A percentile compares a stretch with the other conserved stretches of the same genome.
These are phyloP conservation scores for Crypturellus undulatus DNA, from an alignment of 2,113 vertebrate species.

Conservation along the genomic window DNA sequence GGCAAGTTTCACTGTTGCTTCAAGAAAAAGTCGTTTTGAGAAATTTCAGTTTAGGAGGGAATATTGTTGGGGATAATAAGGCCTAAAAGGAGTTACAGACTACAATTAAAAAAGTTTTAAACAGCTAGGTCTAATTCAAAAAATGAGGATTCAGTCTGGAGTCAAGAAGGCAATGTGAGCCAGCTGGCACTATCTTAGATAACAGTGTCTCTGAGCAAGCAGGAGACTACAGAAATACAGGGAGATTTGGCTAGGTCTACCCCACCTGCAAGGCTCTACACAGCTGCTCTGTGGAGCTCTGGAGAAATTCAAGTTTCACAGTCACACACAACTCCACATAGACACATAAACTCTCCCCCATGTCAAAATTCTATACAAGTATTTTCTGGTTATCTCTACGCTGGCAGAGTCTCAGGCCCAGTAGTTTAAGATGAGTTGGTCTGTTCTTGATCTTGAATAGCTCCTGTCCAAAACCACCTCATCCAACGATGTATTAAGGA, in stretches of 20 bases:
- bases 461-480: not conserved
- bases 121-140: not conserved
- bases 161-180: not conserved
- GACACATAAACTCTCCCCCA: not conserved
- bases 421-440: not conserved
- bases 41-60: not conserved
- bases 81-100: not conserved
- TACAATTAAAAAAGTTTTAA: not conserved
- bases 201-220: not conserved
- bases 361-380: not conserved
- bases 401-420: not conserved
- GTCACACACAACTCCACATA: not conserved
- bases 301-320: not conserved
- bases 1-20: not conserved
- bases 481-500: not conserved
- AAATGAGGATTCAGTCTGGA: not conserved
- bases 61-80: not conserved
- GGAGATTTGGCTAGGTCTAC: not conserved
- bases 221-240: fast-evolving
- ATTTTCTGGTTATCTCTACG: not conserved
- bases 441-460: not conserved
- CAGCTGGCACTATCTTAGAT: not conserved
- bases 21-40: not conserved
- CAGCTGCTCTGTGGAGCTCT: not conserved
- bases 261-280: not conserved